Conservation (phyloP, 1,140 invertebrate species). For the Hyposmocoma kahamanoa region DNA sequence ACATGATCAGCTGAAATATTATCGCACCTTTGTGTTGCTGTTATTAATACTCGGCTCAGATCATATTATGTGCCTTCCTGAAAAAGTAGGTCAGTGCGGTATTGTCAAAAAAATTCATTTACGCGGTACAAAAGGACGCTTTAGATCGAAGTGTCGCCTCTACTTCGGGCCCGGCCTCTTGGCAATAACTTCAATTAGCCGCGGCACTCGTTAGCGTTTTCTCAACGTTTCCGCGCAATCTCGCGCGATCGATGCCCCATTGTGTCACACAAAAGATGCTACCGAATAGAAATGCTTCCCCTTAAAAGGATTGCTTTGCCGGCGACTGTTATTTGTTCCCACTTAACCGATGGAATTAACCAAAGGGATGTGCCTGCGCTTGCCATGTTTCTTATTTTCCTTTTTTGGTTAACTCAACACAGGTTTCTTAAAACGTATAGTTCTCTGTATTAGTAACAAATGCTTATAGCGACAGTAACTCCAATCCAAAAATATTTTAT, state of each 20-base stretch:
- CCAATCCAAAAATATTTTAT: too few relatives aligned
- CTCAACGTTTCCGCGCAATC: conserved; percentile 37
- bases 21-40: too few relatives aligned
- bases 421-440: too few relatives aligned
- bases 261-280: conserved; percentile 55
- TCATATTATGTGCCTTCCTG: too few relatives aligned
- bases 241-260: conserved; percentile 53
- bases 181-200: conserved; percentile 34
- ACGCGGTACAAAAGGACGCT: not conserved
- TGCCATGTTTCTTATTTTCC: not conserved
- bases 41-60: too few relatives aligned
- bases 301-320: conserved; percentile 42
- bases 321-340: conserved; percentile 46
- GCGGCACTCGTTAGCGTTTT: conserved; percentile 44
- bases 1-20: too few relatives aligned
- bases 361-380: not conserved
- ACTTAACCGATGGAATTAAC: conserved; percentile 16
- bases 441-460: too few relatives aligned
- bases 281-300: conserved; percentile 43
- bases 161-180: not conserved
- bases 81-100: conserved; percentile 22
- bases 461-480: too few relatives aligned
- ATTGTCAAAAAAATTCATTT: not conserved
- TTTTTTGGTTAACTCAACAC: not conserved
- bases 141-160: not conserved